Evolutionary conservation across 2,888 invertebrate genomes (phyloP).

Genomic region (Amaurobius ferox): DNA sequence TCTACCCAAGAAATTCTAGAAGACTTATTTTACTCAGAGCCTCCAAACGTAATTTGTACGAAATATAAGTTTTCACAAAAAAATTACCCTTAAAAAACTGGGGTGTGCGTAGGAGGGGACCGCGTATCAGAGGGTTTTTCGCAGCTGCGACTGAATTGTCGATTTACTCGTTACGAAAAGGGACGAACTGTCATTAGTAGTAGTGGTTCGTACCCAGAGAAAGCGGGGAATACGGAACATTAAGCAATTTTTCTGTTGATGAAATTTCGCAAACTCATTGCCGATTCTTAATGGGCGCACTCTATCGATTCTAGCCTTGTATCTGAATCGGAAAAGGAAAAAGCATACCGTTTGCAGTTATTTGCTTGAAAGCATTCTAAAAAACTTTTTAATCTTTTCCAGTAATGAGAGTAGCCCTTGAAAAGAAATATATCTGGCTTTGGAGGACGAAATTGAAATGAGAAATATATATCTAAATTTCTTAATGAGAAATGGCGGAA

Average conservation of each 20-base stretch:
- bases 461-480: not conserved
- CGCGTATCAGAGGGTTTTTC: constrained; percentile 27
- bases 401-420: not conserved
- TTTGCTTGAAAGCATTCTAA: not conserved
- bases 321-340: constrained; percentile 26
- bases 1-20: not conserved
- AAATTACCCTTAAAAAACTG: not conserved
- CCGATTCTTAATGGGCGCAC: constrained; percentile 64
- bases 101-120: not conserved
- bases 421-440: not conserved
- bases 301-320: constrained; percentile 40
- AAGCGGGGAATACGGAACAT: constrained; percentile 59
- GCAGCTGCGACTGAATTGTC: constrained; percentile 66
- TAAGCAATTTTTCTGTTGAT: constrained; percentile 70
- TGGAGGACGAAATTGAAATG: not conserved
- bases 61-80: constrained; percentile 21
- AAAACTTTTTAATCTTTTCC: not conserved
- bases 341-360: constrained; percentile 15
- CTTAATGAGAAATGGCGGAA: not conserved
- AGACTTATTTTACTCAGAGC: not conserved
- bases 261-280: constrained; percentile 70
- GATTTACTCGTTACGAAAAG: constrained; percentile 58
- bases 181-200: constrained; percentile 68
- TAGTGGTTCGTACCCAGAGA: constrained; percentile 38
- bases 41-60: constrained; percentile 10